These are phyloP conservation scores for Pseudomyrmex concolor DNA, from an alignment of 1,140 invertebrate species.

Conservation along the genomic window DNA sequence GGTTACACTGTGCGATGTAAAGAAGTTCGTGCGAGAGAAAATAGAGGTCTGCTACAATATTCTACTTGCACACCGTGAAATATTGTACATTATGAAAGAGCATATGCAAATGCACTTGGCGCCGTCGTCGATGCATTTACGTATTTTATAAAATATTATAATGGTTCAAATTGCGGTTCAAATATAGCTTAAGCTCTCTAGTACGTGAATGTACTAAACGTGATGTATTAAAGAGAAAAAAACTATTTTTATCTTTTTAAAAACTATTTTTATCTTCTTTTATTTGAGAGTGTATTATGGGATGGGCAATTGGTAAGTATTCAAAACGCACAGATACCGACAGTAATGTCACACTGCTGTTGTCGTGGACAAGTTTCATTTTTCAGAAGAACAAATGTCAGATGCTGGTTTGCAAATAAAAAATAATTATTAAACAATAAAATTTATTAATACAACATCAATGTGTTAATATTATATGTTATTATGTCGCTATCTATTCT, in stretches of 20 bases:
- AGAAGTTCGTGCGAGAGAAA: slow-evolving; percentile 15
- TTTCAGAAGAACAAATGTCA: too few species aligned
- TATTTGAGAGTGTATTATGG: too few species aligned
- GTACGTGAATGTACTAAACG: background rate
- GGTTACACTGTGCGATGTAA: slow-evolving; percentile 18
- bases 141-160: slow-evolving; percentile 1
- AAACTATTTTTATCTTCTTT: too few species aligned
- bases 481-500: too few species aligned
- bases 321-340: too few species aligned
- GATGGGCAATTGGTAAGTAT: too few species aligned
- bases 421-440: too few species aligned
- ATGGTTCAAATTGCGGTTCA: background rate
- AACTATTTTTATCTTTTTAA: background rate
- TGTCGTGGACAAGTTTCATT: too few species aligned
- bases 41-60: background rate
- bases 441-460: too few species aligned
- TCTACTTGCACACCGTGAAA: background rate
- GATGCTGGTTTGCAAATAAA: too few species aligned
- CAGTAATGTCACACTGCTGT: too few species aligned
- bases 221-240: background rate
- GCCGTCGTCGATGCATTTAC: background rate
- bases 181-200: background rate
- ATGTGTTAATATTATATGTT: too few species aligned
- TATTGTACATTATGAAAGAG: slow-evolving; percentile 15
- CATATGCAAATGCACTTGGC: slow-evolving; percentile 31